Base-by-base conservation (phyloP, 1,140 invertebrate species). In the Eueides isabella region DNA sequence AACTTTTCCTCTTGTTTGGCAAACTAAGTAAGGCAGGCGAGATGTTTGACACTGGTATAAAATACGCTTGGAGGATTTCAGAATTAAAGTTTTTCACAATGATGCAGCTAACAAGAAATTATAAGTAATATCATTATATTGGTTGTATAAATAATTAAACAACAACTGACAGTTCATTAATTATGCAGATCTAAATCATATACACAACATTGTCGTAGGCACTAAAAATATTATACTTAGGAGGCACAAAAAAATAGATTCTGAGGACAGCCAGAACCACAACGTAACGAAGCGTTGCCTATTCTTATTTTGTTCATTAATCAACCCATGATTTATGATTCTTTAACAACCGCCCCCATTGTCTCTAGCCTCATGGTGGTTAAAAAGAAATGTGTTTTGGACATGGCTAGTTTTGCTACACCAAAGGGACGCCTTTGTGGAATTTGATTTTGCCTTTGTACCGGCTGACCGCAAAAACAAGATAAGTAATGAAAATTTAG, bases 301-400 rank as follows among this genome's bases (percentile, higher is more conserved):
- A 76, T 78, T 77, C 77, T 77, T 71, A 63, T 72, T 74, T 67
- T 67, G 80, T 84, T 84, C 85, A 90, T 88, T 87, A 88, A 88
- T 88, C 88, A 88, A 67, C 26, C 19, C 9, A 76, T 88, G 86
- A 88, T 88, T 88, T 87, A 88, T 90, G 83, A 82, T 80, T 74
- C 73, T 71, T 80, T 67, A 81, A 82, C 74, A 77, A 78, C 74
- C 76, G 81, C 72, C 75, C 71, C 76, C 62, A 85, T 88, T 87
- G 85, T 88, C 84, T 55, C 48, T 83, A 66, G 64, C 65, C 41
- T 48, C 35, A 71, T 68, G 67, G 64, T 69, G 62, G 64, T 75
- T 67, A 79, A 78, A 80, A 80, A 78, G 71, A 70, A 79, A 75
- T 62, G 61, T 83, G 81, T 76, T 78, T 78, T 72, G 67, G 80